phyloP scores from a whole-genome alignment of 1,140 invertebrate genomes.

The Ceratitis capitata region DNA sequence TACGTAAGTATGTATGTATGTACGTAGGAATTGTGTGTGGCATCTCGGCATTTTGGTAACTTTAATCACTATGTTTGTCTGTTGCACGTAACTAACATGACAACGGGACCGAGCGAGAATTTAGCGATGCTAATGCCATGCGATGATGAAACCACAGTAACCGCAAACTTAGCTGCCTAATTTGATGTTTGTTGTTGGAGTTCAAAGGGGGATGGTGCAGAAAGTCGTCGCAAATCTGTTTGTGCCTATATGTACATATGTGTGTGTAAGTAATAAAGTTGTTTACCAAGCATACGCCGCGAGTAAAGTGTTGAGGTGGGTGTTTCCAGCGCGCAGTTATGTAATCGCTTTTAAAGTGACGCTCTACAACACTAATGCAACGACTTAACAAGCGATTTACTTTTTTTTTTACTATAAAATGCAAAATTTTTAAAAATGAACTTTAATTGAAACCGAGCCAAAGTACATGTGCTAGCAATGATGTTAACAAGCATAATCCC shows the following conservation, averaged over 20 bases:
- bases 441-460: neutral
- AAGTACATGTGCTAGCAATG: neutral
- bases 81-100: slow-evolving; percentile 20
- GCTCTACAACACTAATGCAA: slow-evolving; percentile 17
- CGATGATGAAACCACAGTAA: slow-evolving; percentile 34
- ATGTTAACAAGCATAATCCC: slow-evolving; percentile 30
- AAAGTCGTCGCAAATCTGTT: neutral
- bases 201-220: neutral
- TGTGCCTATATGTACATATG: neutral
- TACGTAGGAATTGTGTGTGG: neutral
- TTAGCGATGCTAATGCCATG: neutral
- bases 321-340: neutral
- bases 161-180: slow-evolving; percentile 40
- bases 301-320: too few species aligned
- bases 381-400: neutral
- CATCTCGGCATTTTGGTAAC: too few species aligned
- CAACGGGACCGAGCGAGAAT: neutral
- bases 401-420: neutral
- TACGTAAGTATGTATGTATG: neutral
- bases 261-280: neutral
- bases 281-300: too few species aligned
- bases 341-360: slow-evolving; percentile 25
- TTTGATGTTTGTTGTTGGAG: slow-evolving; percentile 16
- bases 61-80: neutral
- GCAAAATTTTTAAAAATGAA: neutral